These are phyloP conservation scores for Coregonus ussuriensis DNA, from an alignment of 2,797 vertebrate species.

Conservation along the genomic window DNA sequence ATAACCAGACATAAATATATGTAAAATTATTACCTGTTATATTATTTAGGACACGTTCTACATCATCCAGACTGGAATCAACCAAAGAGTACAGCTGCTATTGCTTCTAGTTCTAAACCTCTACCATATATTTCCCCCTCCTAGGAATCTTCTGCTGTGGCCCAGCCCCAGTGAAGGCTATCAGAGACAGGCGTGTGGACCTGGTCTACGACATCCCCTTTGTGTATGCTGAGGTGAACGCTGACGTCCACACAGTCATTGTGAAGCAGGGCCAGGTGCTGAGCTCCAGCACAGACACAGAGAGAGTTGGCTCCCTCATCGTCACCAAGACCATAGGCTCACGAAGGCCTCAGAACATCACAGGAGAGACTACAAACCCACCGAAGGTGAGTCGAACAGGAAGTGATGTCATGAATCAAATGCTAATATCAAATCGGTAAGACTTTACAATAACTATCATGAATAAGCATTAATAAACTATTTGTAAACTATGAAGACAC, in stretches of 20 bases:
- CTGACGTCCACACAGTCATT: slow-evolving; percentile 78
- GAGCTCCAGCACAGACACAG: slow-evolving; percentile 70
- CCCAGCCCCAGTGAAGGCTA: slow-evolving; percentile 84
- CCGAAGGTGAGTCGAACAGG: slow-evolving; percentile 60
- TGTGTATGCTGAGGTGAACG: slow-evolving; percentile 89
- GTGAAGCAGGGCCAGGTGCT: slow-evolving; percentile 68
- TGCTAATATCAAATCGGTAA: not conserved
- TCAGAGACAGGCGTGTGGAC: slow-evolving; percentile 77
- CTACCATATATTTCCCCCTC: not conserved
- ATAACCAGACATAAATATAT: not conserved
- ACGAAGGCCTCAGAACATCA: slow-evolving; percentile 79
- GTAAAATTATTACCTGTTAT: not conserved
- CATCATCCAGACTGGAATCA: not conserved
- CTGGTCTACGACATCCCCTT: slow-evolving; percentile 84
- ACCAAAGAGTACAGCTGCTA: not conserved
- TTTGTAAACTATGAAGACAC: too few relatives aligned
- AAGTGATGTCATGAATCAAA: not conserved
- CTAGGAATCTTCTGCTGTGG: slow-evolving; percentile 88
- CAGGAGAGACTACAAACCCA: slow-evolving; percentile 81
- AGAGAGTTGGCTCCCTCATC: slow-evolving; percentile 82
- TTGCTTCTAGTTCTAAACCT: not conserved
- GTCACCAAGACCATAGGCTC: slow-evolving; percentile 86
- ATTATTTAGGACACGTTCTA: not conserved
- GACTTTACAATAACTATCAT: not conserved
- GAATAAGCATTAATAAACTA: not conserved